Base-by-base conservation (phyloP, 2,113 vertebrate species). In the Gasterosteus aculeatus region DNA sequence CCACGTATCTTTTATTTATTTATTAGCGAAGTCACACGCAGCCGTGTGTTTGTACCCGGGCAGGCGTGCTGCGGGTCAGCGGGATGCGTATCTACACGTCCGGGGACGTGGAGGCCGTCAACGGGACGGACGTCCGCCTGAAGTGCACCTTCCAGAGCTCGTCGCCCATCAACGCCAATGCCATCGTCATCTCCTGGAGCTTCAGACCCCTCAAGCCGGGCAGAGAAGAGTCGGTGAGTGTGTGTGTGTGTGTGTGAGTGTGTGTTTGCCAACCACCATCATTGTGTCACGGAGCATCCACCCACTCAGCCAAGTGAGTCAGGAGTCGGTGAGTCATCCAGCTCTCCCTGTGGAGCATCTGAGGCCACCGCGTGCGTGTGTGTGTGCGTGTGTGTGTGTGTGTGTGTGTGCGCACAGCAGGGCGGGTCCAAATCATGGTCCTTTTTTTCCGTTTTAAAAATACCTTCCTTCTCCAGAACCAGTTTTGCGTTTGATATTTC, bases 141-240 rank as follows among this genome's bases (percentile, higher is more conserved):
- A 99, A 94, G 88, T 99, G 98, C 92, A 96, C 95, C 18, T 99
- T 98, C 41, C 88, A 94, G 59, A 96, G 93, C 81, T 94, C 88
- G 11, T 49, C 80, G 19, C 85, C 94, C 0, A 84, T 97, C 58
- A 93, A 93, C 44, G 83, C 83, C 5, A 38, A 80, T 1, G 16
- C 86, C 0, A 63, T 97, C 0, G 81, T 91, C 0, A 93, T 98
- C 73, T 95, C 94, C 41, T 99, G 98, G 98, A 95, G 85, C 88
- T 99, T 98, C 87, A 95, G 95, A 58, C 95, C 96, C 0, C 93
- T 94, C 46, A 86, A 85, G 7, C 88, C 89, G 39, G 93, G 95
- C 3, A 47, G 75, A 0, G 95, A 95, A 1, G 95, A 96, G 84
- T 94, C 94, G 31, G 97, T 99, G 85, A 94, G 97, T 92, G 38